Evolutionary conservation across 1,140 invertebrate species (phyloP).

Genomic region (Octopus sinensis): DNA sequence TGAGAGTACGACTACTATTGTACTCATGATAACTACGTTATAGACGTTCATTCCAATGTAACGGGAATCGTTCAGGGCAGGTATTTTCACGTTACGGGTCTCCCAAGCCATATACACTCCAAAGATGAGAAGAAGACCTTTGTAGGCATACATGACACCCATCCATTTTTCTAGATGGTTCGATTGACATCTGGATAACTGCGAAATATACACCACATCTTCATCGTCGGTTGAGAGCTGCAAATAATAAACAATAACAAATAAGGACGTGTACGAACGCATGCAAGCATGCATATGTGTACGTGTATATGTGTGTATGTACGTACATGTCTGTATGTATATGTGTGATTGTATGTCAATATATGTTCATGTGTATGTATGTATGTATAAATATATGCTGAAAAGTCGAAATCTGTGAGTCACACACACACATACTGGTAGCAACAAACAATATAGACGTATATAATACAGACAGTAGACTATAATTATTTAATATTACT

Average conservation of each 20-base stretch:
- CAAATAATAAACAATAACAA: neutral
- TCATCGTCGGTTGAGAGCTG: slow-evolving; percentile 42
- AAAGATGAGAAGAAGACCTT: slow-evolving; percentile 80
- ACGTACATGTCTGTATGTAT: neutral
- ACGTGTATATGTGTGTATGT: slow-evolving; percentile 11
- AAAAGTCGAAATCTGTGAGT: no score
- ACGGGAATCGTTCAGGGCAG: slow-evolving; percentile 53
- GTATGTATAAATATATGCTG: no score
- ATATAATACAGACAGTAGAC: no score
- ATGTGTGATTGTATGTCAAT: neutral
- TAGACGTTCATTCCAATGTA: slow-evolving; percentile 74
- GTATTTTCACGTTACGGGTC: slow-evolving; percentile 52
- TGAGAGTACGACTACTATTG: slow-evolving; percentile 79
- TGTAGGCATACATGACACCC: slow-evolving; percentile 82
- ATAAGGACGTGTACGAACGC: neutral
- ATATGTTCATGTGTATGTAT: neutral
- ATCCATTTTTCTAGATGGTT: slow-evolving; percentile 83
- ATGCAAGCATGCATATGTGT: neutral
- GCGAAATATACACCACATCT: slow-evolving; percentile 76
- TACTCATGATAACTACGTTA: slow-evolving; percentile 82
- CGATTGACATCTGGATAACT: slow-evolving; percentile 84
- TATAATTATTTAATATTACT: no score
- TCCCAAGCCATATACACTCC: slow-evolving; percentile 62
- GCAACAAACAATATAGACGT: no score
- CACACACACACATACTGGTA: no score